Evolutionary conservation across 2,113 vertebrate species (phyloP).

Genomic region (Echinops telfairi): DNA sequence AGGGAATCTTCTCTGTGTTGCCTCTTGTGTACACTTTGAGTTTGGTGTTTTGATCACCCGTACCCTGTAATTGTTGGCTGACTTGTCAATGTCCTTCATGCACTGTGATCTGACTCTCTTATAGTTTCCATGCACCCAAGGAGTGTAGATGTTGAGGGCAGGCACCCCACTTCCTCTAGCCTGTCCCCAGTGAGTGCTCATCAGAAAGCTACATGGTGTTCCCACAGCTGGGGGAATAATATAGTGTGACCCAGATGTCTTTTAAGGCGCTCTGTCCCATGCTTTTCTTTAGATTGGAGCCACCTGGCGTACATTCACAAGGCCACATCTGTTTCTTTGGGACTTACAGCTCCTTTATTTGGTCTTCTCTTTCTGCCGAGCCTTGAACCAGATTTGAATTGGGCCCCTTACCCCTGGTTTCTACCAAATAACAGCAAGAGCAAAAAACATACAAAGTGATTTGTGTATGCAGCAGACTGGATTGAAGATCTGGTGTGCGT

Average conservation of each 20-base stretch:
- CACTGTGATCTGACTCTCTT: background rate
- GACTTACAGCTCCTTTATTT: background rate
- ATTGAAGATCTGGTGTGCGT: background rate
- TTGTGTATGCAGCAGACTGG: constrained; percentile 38
- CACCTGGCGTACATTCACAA: background rate
- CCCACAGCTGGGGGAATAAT: background rate
- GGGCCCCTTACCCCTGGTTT: constrained; percentile 22
- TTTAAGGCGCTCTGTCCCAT: background rate
- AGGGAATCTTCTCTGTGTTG: background rate
- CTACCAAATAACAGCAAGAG: constrained; percentile 34
- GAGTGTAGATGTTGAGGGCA: background rate
- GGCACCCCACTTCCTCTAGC: background rate
- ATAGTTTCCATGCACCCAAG: background rate
- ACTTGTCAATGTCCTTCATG: constrained; percentile 1
- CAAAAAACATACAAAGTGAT: constrained; percentile 6
- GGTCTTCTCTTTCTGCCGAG: constrained; percentile 6
- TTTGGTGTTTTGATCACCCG: background rate
- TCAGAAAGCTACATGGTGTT: background rate
- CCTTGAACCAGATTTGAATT: constrained; percentile 54
- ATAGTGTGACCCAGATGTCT: background rate
- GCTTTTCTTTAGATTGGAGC: background rate
- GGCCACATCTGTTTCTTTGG: constrained; percentile 27
- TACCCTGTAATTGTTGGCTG: background rate
- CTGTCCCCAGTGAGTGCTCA: too few relatives aligned
- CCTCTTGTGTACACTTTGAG: background rate